Conservation (phyloP, 1,140 invertebrate species). For the Drosophila punjabiensis region DNA sequence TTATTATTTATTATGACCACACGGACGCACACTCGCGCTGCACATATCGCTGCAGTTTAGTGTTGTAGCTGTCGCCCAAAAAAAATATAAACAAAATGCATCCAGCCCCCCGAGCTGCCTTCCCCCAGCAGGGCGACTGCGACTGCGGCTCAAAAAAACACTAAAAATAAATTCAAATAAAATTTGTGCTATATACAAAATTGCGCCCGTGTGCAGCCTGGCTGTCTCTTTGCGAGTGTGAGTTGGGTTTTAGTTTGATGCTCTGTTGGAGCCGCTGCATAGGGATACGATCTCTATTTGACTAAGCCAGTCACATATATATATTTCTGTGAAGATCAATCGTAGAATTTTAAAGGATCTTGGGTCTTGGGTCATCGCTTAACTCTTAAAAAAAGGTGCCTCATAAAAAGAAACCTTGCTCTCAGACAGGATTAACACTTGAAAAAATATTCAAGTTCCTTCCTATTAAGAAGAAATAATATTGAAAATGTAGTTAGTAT, state of each 20-base stretch:
- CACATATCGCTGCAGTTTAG: slow-evolving; percentile 40
- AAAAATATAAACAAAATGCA: slow-evolving; percentile 75
- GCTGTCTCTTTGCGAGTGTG: slow-evolving; percentile 3
- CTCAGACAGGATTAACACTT: background rate
- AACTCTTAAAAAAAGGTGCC: background rate
- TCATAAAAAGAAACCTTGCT: background rate
- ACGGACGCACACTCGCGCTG: slow-evolving; percentile 40
- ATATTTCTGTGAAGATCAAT: background rate
- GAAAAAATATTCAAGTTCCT: background rate
- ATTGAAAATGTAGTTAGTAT: background rate
- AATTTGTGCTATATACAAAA: slow-evolving; percentile 75
- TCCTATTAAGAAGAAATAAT: no score
- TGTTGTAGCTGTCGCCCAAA: slow-evolving; percentile 69
- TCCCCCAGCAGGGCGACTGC: background rate
- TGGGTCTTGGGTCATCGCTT: fast-evolving
- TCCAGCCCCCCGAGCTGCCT: slow-evolving; percentile 1
- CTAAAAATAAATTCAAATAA: slow-evolving; percentile 80
- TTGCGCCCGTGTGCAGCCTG: slow-evolving; percentile 25
- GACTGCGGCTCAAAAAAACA: slow-evolving; percentile 53
- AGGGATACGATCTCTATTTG: slow-evolving; percentile 43
- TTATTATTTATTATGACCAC: slow-evolving; percentile 81
- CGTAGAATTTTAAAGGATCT: background rate
- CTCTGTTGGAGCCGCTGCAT: slow-evolving; percentile 41
- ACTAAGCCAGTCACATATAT: background rate
- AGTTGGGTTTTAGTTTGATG: slow-evolving; percentile 66